Conservation (phyloP, 2,888 invertebrate genomes). For the Scaeva pyrastri region DNA sequence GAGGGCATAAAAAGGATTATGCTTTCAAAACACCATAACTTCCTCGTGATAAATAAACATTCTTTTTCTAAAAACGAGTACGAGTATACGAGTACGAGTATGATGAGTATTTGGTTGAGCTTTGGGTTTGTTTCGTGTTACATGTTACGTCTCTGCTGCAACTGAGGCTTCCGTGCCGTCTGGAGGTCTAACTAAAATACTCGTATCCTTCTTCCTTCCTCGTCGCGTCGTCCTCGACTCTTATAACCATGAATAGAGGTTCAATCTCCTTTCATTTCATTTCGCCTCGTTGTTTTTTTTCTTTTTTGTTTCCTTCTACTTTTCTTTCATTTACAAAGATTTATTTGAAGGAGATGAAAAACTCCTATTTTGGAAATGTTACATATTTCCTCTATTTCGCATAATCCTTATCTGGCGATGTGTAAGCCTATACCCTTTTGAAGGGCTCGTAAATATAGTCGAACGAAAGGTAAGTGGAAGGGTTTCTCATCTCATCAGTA, state of each 20-base stretch:
- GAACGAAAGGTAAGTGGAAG: not conserved
- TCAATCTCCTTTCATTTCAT: conserved; percentile 46
- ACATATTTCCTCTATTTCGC: conserved; percentile 9
- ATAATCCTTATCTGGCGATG: conserved; percentile 12
- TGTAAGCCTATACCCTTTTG: not conserved
- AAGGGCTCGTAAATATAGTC: not conserved
- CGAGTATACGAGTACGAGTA: too few relatives aligned
- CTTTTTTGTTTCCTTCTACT: not conserved
- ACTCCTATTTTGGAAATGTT: conserved; percentile 41
- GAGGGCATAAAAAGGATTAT: conserved; percentile 23
- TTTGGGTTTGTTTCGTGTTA: not conserved
- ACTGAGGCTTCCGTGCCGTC: not conserved
- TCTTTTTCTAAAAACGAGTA: not conserved
- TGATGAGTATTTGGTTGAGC: too few relatives aligned
- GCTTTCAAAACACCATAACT: conserved; percentile 19
- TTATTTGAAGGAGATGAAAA: conserved; percentile 23
- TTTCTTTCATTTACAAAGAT: conserved; percentile 1
- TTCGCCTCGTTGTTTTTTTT: conserved; percentile 34
- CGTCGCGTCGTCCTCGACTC: not conserved
- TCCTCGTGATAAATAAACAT: conserved; percentile 36
- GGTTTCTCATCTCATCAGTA: not conserved
- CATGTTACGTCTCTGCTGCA: too few relatives aligned
- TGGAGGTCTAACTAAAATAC: not conserved
- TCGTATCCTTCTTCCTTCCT: too few relatives aligned
- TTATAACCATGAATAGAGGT: conserved; percentile 15